Evolutionary conservation across 2,113 vertebrate genomes (phyloP).

Genomic region (Ceyx margarethae): DNA sequence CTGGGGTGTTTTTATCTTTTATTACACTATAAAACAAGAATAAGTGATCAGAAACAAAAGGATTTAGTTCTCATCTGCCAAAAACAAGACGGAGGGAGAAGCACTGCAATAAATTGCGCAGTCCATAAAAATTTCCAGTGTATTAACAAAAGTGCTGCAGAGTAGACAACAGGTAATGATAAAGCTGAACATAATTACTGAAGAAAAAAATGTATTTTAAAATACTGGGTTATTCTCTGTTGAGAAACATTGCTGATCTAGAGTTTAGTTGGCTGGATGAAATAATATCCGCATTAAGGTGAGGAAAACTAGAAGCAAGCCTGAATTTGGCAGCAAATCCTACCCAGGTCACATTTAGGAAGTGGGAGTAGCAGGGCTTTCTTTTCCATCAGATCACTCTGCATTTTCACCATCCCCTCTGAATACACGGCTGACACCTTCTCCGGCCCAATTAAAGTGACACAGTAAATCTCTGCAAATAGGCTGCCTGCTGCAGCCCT

Average conservation of each 20-base stretch:
- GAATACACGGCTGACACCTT: background rate
- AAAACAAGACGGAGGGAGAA: constrained; percentile 38
- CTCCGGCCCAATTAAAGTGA: background rate
- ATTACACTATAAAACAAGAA: constrained; percentile 50
- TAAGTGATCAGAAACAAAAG: constrained; percentile 61
- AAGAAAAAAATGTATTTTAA: background rate
- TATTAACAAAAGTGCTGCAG: background rate
- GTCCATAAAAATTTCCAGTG: background rate
- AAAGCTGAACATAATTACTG: background rate
- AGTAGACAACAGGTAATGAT: constrained; percentile 28
- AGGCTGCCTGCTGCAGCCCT: background rate
- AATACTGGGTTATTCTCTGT: background rate
- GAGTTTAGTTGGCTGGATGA: background rate
- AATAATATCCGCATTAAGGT: background rate
- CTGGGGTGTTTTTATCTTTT: constrained; percentile 44
- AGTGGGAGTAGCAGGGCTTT: background rate
- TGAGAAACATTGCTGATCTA: background rate
- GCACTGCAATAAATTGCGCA: constrained; percentile 1
- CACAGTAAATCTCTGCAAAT: background rate
- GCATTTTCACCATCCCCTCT: background rate
- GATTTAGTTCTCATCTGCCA: constrained; percentile 49
- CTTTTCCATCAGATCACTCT: background rate
- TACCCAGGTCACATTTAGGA: background rate
- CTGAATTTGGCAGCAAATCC: background rate
- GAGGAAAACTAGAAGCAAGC: background rate